A percentile compares a stretch with the other conserved stretches of the same genome.
Conservation (phyloP, 2,888 invertebrate genomes). For the Drosophila flavopinicola region DNA sequence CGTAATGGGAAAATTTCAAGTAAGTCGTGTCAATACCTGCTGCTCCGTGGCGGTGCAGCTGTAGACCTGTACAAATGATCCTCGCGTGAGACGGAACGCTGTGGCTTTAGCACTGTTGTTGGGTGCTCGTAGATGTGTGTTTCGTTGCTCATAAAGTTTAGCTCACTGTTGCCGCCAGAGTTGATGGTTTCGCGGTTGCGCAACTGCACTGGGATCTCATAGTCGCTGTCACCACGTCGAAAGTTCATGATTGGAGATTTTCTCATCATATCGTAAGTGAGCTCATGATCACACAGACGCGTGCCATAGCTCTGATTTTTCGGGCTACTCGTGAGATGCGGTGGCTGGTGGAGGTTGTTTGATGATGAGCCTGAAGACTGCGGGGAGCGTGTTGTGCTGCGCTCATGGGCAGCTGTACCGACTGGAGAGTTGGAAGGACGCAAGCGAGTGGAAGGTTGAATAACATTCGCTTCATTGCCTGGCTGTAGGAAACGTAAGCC, state of each 20-base stretch:
- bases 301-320: slow-evolving; percentile 83
- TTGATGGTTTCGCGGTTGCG: slow-evolving; percentile 83
- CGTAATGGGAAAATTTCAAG: neutral
- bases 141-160: slow-evolving; percentile 83
- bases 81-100: slow-evolving; percentile 75
- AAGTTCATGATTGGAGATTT: slow-evolving; percentile 84
- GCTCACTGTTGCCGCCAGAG: slow-evolving; percentile 82
- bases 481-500: slow-evolving; percentile 71
- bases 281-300: slow-evolving; percentile 83
- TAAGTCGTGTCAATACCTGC: slow-evolving; percentile 80
- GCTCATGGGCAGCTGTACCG: slow-evolving; percentile 41
- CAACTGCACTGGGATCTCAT: slow-evolving; percentile 76
- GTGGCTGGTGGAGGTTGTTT: slow-evolving; percentile 71
- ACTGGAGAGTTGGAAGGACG: slow-evolving; percentile 78
- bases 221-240: slow-evolving; percentile 80
- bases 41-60: slow-evolving; percentile 68
- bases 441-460: slow-evolving; percentile 51
- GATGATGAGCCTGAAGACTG: slow-evolving; percentile 82
- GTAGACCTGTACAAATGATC: slow-evolving; percentile 77
- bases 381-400: slow-evolving; percentile 75
- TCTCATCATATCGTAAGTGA: slow-evolving; percentile 83
- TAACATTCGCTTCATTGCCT: slow-evolving; percentile 14
- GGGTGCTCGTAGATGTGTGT: slow-evolving; percentile 82
- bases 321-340: slow-evolving; percentile 81
- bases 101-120: slow-evolving; percentile 73